phyloP scores from a whole-genome alignment of 2,113 vertebrate species.

The Macroglossus sobrinus region DNA sequence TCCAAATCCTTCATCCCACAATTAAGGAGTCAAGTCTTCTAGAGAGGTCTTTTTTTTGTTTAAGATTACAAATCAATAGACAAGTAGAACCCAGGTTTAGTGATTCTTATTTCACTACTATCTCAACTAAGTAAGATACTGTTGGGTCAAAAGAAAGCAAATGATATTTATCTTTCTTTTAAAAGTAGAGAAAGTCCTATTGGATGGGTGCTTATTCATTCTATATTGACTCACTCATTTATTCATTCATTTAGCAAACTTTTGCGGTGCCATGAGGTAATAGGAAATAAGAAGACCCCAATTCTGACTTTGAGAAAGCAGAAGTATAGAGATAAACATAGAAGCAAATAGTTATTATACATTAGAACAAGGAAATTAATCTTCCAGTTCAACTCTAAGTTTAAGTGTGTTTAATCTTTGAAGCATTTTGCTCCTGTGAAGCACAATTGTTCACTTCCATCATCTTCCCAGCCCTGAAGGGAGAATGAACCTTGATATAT shows the following conservation, averaged over 20 bases:
- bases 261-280: neutral
- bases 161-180: neutral
- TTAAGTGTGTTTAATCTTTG: neutral
- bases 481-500: neutral
- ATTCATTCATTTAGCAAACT: neutral
- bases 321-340: neutral
- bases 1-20: slow-evolving; percentile 38
- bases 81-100: neutral
- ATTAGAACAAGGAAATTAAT: neutral
- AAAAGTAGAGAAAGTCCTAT: neutral
- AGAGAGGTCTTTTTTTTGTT: neutral
- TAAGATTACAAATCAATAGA: neutral
- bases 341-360: neutral
- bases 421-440: neutral
- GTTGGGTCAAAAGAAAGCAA: neutral
- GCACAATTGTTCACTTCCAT: neutral
- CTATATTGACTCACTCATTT: neutral
- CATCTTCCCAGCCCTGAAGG: neutral
- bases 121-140: neutral
- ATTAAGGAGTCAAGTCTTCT: neutral
- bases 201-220: neutral
- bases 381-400: neutral
- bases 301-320: neutral
- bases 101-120: neutral
- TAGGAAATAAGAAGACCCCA: neutral